Evolutionary conservation across 2,888 invertebrate species (phyloP).

Genomic region (Anthophora plumipes): DNA sequence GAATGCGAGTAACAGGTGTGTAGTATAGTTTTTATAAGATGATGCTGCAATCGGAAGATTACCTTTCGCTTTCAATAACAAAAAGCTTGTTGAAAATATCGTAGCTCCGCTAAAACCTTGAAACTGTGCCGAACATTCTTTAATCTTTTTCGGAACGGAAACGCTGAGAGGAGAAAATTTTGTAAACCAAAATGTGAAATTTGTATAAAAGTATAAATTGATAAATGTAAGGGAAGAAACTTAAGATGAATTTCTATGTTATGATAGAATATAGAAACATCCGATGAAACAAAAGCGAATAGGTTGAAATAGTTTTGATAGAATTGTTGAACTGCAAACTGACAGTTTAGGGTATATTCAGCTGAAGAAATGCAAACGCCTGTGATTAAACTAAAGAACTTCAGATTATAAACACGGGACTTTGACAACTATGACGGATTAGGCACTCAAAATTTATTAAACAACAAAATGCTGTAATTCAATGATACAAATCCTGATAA

Average conservation of each 20-base stretch:
- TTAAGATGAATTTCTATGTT: no score
- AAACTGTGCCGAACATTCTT: neutral
- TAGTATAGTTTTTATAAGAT: conserved; percentile 7
- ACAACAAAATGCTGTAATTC: conserved; percentile 45
- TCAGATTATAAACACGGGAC: neutral
- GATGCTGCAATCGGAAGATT: conserved; percentile 11
- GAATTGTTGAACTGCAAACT: neutral
- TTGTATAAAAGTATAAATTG: neutral
- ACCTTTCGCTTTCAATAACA: conserved; percentile 12
- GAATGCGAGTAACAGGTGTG: neutral
- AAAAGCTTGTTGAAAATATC: neutral
- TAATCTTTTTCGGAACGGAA: neutral
- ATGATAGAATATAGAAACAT: no score
- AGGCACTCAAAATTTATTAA: conserved; percentile 66
- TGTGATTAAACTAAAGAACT: neutral
- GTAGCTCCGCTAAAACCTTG: neutral
- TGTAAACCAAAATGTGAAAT: no score
- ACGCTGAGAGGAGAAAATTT: neutral
- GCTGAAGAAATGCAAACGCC: no score
- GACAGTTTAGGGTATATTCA: neutral
- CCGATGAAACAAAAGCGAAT: neutral
- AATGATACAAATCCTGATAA: conserved; percentile 49
- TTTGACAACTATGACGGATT: conserved; percentile 20
- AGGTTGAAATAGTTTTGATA: neutral
- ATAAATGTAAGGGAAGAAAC: no score